phyloP scores from a whole-genome alignment of 1,140 invertebrate genomes.

The Drosophila kurseongensis region DNA sequence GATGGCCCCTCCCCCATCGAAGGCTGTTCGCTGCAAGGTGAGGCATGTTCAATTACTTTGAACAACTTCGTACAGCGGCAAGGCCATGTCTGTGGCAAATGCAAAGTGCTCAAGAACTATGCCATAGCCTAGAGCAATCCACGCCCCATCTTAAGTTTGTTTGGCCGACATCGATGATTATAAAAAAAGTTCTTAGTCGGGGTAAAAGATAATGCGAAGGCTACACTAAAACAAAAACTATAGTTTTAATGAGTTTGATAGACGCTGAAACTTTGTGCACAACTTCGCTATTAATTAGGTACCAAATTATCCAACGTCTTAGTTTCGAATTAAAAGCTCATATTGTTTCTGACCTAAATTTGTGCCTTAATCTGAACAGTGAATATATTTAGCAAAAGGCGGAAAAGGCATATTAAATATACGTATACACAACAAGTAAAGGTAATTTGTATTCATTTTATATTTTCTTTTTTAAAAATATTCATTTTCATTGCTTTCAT shows the following conservation, averaged over 20 bases:
- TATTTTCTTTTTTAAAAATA: not conserved
- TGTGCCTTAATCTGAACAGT: no score
- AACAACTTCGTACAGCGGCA: slow-evolving; percentile 51
- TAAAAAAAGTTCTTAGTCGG: slow-evolving; percentile 27
- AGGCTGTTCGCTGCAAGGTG: slow-evolving; percentile 33
- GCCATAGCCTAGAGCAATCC: slow-evolving; percentile 27
- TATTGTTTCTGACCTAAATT: no score
- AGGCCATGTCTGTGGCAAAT: slow-evolving; percentile 50
- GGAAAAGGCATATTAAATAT: no score
- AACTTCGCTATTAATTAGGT: slow-evolving; percentile 1
- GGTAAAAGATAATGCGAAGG: slow-evolving; percentile 35
- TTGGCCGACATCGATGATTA: slow-evolving; percentile 42
- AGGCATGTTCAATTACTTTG: slow-evolving; percentile 51
- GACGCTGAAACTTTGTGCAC: slow-evolving; percentile 4
- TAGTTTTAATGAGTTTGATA: slow-evolving; percentile 13
- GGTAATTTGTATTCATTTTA: not conserved
- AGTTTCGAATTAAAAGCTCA: not conserved
- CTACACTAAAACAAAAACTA: slow-evolving; percentile 15
- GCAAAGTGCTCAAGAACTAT: slow-evolving; percentile 46
- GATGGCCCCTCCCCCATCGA: slow-evolving; percentile 7
- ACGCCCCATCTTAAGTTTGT: slow-evolving; percentile 38
- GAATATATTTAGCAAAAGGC: no score
- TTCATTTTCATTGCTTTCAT: not conserved
- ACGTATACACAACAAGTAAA: no score
- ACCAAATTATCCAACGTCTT: no score